Evolutionary conservation across 1,140 invertebrate genomes (phyloP).

Genomic region (Temnothorax longispinosus): DNA sequence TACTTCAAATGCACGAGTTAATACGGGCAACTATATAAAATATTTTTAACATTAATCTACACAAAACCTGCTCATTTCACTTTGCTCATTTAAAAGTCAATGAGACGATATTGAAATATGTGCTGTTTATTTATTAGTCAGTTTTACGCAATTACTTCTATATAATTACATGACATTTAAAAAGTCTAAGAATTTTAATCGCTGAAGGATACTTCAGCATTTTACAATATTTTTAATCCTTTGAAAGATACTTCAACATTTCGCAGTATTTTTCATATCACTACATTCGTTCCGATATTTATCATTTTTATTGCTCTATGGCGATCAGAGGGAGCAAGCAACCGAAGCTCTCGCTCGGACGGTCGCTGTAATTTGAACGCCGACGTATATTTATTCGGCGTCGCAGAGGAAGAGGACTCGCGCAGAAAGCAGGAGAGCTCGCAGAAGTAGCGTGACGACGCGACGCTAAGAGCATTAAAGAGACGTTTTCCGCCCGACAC

Average conservation of each 20-base stretch:
- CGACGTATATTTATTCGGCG: conserved; percentile 83
- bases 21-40: not conserved
- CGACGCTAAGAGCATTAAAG: conserved; percentile 85
- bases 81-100: not conserved
- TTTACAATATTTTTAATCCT: no score
- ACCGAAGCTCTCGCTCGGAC: conserved; percentile 9
- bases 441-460: conserved; percentile 77
- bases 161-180: not conserved
- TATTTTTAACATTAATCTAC: not conserved
- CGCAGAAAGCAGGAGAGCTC: conserved; percentile 44
- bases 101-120: not conserved
- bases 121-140: not conserved
- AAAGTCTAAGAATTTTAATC: not conserved
- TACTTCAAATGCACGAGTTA: not conserved
- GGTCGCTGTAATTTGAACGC: conserved; percentile 81
- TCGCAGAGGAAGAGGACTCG: conserved; percentile 75
- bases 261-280: not conserved
- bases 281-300: not conserved
- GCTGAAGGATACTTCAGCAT: not conserved
- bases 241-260: not conserved
- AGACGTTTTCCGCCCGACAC: conserved; percentile 84
- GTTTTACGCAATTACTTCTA: conserved; percentile 1
- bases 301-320: not conserved
- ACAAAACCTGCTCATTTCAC: not conserved
- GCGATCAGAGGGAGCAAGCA: not conserved